Evolutionary conservation across 2,888 invertebrate species (phyloP), one percentile per base, ranked within the genome.

Genomic region (Scrobipalpa costella): DNA sequence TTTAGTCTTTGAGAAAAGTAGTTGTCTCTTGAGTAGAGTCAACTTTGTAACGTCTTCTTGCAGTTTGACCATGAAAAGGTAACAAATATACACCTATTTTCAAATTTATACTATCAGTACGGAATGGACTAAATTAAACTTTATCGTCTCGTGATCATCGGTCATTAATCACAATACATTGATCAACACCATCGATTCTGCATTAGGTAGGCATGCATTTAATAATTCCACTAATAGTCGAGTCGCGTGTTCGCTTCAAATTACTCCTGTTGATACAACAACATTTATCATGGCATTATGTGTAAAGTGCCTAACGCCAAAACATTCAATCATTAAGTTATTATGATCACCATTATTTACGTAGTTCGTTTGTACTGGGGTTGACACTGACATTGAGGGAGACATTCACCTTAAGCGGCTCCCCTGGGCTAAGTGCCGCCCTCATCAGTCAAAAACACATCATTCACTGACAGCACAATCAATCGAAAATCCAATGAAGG

Each of bases 161-260:
- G 33, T 9, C 60, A 60, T 60, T 49, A 60, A 60, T 61, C 61
- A 61, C 21, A n/a, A 19, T 50, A 52, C 52, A 38, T 52, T 61
- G 50, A 61, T 61, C 60, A 47, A 34, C 49, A 60, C 17, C 75
- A 84, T 85, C 81, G 84, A 83, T 81, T 82, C 75, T 73, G 74
- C 77, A 80, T 86, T 80, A 83, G 82, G 81, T 80, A 83, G 82
- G 81, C 81, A 83, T 79, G 79, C 78, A 77, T 84, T 85, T 84
- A 82, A 84, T 83, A 82, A 82, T 76, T 59, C 73, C 72, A 77
- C 81, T 84, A 87, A 86, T 86, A 79, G 85, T 75, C 70, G 68
- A 64, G 76, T 87, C 72, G 87, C 86, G 86, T 87, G 86, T 69
- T 70, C 65, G 68, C 73, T 72, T 75, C 73, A 76, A 75, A 75